A percentile compares a stretch with the other conserved stretches of the same genome.
These are phyloP conservation scores for Pseudochromis fuscus DNA, from an alignment of 2,797 vertebrate species.

Conservation along the genomic window DNA sequence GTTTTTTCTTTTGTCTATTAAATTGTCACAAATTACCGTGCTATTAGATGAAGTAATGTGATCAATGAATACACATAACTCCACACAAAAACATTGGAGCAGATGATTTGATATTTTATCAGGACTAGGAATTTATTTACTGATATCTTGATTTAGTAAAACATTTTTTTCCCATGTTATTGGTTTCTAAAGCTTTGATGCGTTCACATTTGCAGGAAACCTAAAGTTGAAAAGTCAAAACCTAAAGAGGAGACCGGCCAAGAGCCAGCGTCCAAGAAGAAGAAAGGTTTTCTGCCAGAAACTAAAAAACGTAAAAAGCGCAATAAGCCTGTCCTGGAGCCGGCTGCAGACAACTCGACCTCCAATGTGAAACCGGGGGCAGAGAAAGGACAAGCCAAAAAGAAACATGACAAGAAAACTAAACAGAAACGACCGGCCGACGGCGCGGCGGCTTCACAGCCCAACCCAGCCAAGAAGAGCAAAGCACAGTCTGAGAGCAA, in stretches of 20 bases:
- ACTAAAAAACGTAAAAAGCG: slow-evolving; percentile 92
- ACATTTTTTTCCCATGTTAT: no score
- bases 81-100: background rate
- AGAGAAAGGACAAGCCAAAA: slow-evolving; percentile 65
- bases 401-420: slow-evolving; percentile 73
- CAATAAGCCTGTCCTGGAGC: slow-evolving; percentile 73
- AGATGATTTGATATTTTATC: no score
- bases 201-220: slow-evolving; percentile 83
- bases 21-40: no score
- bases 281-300: slow-evolving; percentile 93
- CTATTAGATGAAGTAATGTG: no score
- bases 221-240: slow-evolving; percentile 87
- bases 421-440: slow-evolving; percentile 70
- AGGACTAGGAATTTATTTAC: no score
- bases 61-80: background rate
- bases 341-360: background rate
- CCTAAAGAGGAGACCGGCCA: slow-evolving; percentile 35
- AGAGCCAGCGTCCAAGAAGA: slow-evolving; percentile 80
- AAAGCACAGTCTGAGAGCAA: slow-evolving; percentile 65
- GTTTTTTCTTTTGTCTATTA: no score
- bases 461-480: slow-evolving; percentile 82
- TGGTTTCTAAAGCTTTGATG: background rate
- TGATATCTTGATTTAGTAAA: no score
- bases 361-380: slow-evolving; percentile 18
- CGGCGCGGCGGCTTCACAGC: slow-evolving; percentile 41